Conservation (phyloP, 2,113 vertebrate genomes). For the Chascanopsetta lugubris region DNA sequence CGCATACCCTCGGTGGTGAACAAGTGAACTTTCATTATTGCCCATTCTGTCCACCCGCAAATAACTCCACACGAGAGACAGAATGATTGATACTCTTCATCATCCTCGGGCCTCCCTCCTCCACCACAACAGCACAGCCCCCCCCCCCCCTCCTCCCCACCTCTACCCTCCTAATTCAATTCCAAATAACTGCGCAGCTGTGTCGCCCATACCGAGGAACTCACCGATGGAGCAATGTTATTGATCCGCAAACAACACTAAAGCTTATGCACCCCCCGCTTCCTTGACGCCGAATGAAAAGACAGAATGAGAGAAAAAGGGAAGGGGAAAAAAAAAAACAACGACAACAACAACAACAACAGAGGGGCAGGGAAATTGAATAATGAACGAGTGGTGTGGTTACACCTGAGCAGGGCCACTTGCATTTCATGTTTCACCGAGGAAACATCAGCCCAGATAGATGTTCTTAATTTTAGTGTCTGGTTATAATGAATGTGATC, state of each 20-base stretch:
- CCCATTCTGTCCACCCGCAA: conserved; percentile 81
- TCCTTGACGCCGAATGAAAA: conserved; percentile 20
- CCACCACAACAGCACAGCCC: conserved; percentile 52
- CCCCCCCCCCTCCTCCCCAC: conserved; percentile 41
- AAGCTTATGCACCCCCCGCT: conserved; percentile 44
- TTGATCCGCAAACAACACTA: conserved; percentile 75
- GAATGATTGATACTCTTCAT: conserved; percentile 89
- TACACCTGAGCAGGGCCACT: conserved; percentile 8
- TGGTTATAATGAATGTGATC: conserved; percentile 63
- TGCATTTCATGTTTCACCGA: conserved; percentile 30
- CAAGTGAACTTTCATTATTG: conserved; percentile 86
- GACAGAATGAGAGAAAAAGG: neutral
- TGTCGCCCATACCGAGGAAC: conserved; percentile 82
- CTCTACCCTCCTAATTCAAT: conserved; percentile 79
- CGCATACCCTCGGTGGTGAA: conserved; percentile 78
- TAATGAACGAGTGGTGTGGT: conserved; percentile 11
- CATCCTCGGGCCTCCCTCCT: conserved; percentile 76
- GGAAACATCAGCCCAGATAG: conserved; percentile 56
- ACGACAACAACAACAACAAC: conserved; percentile 17
- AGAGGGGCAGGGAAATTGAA: conserved; percentile 2
- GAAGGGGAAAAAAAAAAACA: neutral
- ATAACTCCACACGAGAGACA: conserved; percentile 84
- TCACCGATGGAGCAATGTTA: conserved; percentile 71
- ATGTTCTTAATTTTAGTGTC: conserved; percentile 67
- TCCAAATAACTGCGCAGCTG: conserved; percentile 80